These are phyloP conservation scores for Drosophila trapezifrons DNA, from an alignment of 1,140 invertebrate genomes.

Conservation along the genomic window DNA sequence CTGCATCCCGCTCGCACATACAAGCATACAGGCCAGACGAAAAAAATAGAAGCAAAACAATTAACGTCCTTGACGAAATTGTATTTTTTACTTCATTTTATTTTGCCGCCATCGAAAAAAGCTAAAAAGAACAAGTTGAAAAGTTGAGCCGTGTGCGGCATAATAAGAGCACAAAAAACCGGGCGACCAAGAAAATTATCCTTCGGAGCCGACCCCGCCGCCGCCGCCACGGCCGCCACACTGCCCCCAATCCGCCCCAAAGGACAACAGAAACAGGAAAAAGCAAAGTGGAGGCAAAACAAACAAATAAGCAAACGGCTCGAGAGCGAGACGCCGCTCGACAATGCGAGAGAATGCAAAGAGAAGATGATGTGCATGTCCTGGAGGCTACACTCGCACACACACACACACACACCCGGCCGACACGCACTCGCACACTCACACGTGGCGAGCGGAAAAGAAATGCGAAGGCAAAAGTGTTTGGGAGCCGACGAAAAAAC, in stretches of 20 bases:
- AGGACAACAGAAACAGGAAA: constrained; percentile 54
- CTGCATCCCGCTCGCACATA: constrained; percentile 10
- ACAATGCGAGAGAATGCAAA: constrained; percentile 48
- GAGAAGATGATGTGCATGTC: constrained; percentile 66
- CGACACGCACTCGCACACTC: constrained; percentile 35
- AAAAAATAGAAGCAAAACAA: constrained; percentile 83
- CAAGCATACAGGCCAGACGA: constrained; percentile 44
- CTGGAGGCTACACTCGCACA: constrained; percentile 26
- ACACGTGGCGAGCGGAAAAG: constrained; percentile 43
- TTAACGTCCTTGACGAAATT: constrained; percentile 82
- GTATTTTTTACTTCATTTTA: constrained; percentile 69
- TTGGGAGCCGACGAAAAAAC: constrained; percentile 71
- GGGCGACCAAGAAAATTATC: constrained; percentile 68
- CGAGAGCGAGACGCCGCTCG: constrained; percentile 39
- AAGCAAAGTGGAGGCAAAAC: constrained; percentile 55
- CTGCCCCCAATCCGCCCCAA: constrained; percentile 14
- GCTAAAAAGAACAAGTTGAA: constrained; percentile 69
- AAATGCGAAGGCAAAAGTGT: constrained; percentile 75
- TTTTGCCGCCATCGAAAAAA: constrained; percentile 63
- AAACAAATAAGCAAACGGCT: constrained; percentile 76
- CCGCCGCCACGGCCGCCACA: neutral
- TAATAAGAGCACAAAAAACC: constrained; percentile 68
- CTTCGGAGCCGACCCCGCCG: constrained; percentile 7
- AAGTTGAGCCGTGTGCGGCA: constrained; percentile 67
- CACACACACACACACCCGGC: constrained; percentile 25